Percentiles rank a stretch among this genome's conserved stretches.
These are phyloP conservation scores for Anguilla obscura DNA, from an alignment of 2,797 vertebrate genomes.

Conservation along the genomic window DNA sequence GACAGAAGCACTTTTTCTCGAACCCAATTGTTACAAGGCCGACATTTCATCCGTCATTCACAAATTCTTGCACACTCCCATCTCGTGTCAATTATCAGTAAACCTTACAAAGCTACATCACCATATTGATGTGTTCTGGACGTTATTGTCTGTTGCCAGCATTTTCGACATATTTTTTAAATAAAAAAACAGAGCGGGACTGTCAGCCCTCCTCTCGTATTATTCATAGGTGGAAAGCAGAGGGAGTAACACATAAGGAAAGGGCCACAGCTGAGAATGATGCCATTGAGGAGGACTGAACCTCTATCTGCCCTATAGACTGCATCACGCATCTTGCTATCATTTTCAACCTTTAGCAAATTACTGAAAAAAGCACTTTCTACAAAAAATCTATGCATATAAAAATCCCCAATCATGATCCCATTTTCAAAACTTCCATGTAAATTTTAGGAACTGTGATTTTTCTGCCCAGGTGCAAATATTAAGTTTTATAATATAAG, in stretches of 20 bases:
- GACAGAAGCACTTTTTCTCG: conserved; percentile 34
- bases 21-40: conserved; percentile 49
- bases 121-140: background rate
- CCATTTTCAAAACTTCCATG: background rate
- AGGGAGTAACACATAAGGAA: background rate
- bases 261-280: background rate
- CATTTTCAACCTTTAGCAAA: background rate
- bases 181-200: background rate
- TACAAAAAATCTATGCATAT: background rate
- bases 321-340: background rate
- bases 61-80: background rate
- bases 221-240: background rate
- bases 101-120: background rate
- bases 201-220: background rate
- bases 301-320: background rate
- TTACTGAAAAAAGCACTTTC: background rate
- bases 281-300: background rate
- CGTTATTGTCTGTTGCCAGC: background rate
- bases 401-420: background rate
- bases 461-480: background rate
- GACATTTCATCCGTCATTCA: conserved; percentile 38
- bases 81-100: background rate
- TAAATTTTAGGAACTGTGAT: background rate
- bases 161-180: background rate
- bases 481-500: background rate